Evolutionary conservation across 2,113 vertebrate genomes (phyloP).

Genomic region (Protobothrops mucrosquamatus): DNA sequence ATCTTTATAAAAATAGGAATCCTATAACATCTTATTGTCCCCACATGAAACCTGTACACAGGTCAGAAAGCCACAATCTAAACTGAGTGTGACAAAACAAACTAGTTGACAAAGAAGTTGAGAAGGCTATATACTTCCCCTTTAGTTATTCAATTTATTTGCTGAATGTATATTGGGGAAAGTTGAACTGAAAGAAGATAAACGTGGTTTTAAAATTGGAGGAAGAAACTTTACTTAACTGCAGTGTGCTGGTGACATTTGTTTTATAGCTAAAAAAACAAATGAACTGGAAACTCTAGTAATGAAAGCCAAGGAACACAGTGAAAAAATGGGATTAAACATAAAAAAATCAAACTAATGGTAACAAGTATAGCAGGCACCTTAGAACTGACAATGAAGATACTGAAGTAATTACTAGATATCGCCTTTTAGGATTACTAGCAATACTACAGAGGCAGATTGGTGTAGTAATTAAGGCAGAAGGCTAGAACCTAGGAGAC

Average conservation of each 20-base stretch:
- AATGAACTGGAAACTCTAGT: not conserved
- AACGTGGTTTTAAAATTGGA: not conserved
- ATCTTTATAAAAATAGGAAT: not conserved
- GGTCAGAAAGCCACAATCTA: not conserved
- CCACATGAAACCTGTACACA: not conserved
- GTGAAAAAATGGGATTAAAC: not conserved
- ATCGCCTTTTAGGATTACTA: not conserved
- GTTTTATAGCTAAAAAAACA: not conserved
- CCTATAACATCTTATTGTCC: not conserved
- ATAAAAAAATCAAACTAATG: not conserved
- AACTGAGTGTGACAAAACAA: not conserved
- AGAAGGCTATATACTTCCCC: not conserved
- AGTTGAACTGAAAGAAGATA: not conserved
- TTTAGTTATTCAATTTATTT: not conserved
- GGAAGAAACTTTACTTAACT: not conserved
- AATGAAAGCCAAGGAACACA: not conserved
- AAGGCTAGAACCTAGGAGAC: not conserved
- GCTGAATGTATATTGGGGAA: not conserved
- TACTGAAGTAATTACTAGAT: not conserved
- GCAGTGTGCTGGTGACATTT: not conserved
- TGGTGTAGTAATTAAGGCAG: not conserved
- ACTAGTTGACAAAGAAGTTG: not conserved
- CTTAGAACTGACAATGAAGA: not conserved
- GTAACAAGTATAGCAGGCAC: not conserved
- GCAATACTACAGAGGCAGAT: not conserved